Conservation (phyloP, 2,797 vertebrate species). For the Pitangus sulphuratus region DNA sequence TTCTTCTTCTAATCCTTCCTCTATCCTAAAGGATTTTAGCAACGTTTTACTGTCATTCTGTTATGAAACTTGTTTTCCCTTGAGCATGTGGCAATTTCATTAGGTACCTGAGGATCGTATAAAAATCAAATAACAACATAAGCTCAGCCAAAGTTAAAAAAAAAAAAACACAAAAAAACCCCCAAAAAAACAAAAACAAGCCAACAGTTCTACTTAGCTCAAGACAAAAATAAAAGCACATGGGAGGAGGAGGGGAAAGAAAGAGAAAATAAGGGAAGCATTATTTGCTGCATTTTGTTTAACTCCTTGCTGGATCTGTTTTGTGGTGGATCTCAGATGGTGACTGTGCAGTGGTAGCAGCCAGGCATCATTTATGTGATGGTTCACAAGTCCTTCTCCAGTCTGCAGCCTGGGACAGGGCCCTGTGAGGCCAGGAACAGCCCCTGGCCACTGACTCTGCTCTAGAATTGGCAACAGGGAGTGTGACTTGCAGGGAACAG, state of each 20-base stretch:
- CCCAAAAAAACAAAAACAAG: not conserved
- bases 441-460: not conserved
- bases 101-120: conserved; percentile 23
- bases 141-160: not conserved
- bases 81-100: conserved; percentile 41
- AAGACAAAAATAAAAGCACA: conserved; percentile 60
- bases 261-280: not conserved
- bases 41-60: not conserved
- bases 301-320: not conserved
- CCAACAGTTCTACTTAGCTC: not conserved
- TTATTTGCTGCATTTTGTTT: conserved; percentile 1
- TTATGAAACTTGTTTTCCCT: conserved; percentile 53
- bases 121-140: conserved; percentile 41
- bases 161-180: not conserved
- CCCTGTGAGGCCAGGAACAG: not conserved
- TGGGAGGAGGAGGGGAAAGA: not conserved
- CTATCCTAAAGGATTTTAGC: conserved; percentile 27
- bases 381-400: not conserved
- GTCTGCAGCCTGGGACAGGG: not conserved
- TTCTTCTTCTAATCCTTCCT: conserved; percentile 31
- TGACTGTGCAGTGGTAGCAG: not conserved
- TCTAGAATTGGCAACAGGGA: not conserved
- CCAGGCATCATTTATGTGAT: not conserved
- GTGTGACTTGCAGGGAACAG: not conserved
- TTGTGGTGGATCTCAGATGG: not conserved